These are phyloP conservation scores for Cylindroiulus punctatus DNA, from an alignment of 2,888 invertebrate genomes.

Conservation along the genomic window DNA sequence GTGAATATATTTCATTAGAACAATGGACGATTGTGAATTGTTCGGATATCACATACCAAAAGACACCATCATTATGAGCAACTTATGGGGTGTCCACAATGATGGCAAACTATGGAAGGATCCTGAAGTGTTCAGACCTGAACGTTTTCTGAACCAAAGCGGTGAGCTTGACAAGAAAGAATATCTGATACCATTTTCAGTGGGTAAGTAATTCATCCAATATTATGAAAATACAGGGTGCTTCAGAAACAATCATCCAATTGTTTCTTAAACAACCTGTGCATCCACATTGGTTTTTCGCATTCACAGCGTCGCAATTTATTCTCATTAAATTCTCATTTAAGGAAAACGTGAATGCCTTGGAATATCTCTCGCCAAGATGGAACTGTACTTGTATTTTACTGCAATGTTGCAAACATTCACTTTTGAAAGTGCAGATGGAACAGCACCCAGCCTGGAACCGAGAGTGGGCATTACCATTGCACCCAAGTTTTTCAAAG, in stretches of 20 bases:
- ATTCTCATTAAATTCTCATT: too few relatives aligned
- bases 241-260: too few relatives aligned
- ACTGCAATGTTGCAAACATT: slow-evolving; percentile 53
- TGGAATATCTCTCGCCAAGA: slow-evolving; percentile 51
- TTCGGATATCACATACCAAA: slow-evolving; percentile 54
- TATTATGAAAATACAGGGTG: too few relatives aligned
- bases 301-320: too few relatives aligned
- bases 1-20: background rate
- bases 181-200: slow-evolving; percentile 57
- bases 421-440: background rate
- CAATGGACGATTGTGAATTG: background rate
- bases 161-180: slow-evolving; percentile 56
- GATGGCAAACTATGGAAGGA: slow-evolving; percentile 55
- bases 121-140: slow-evolving; percentile 56
- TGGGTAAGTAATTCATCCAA: slow-evolving; percentile 44
- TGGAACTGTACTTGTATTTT: slow-evolving; percentile 54
- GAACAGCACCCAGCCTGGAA: background rate
- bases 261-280: too few relatives aligned
- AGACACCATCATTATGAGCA: slow-evolving; percentile 28
- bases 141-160: slow-evolving; percentile 55
- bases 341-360: slow-evolving; percentile 53
- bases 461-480: background rate
- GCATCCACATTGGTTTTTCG: too few relatives aligned
- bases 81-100: slow-evolving; percentile 53
- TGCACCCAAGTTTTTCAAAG: background rate